Conservation (phyloP, 1,140 invertebrate species). For the Mamestra configurata region DNA sequence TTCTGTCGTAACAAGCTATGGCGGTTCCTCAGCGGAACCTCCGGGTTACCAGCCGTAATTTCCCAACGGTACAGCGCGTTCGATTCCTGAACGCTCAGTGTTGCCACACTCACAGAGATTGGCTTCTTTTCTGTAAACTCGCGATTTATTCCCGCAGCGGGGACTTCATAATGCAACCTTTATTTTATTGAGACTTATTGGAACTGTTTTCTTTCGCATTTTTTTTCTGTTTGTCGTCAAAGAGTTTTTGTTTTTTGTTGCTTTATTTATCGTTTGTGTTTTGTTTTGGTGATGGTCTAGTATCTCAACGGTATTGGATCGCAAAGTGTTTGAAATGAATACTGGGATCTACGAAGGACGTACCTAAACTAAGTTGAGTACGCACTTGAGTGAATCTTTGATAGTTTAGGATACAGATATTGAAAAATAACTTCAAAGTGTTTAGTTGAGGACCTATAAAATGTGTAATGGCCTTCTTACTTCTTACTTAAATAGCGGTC, state of each 20-base stretch:
- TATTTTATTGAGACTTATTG: conserved; percentile 39
- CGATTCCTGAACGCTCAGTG: conserved; percentile 56
- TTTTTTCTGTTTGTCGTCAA: conserved; percentile 23
- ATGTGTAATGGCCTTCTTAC: too few species aligned
- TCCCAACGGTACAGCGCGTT: conserved; percentile 58
- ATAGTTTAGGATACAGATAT: too few species aligned
- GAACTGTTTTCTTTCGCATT: conserved; percentile 10
- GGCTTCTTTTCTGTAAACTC: conserved; percentile 53
- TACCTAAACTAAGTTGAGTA: neutral
- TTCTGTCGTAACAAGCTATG: conserved; percentile 40
- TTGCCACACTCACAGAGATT: conserved; percentile 66
- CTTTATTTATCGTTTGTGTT: neutral
- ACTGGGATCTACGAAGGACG: too few species aligned
- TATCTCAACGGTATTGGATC: neutral
- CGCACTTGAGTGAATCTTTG: neutral
- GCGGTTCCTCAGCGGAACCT: conserved; percentile 48
- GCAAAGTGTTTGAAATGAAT: conserved; percentile 18
- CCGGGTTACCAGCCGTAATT: conserved; percentile 59
- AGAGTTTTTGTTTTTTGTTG: conserved; percentile 12
- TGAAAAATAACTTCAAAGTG: too few species aligned
- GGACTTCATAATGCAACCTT: conserved; percentile 25
- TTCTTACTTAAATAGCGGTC: too few species aligned
- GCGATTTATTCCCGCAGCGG: conserved; percentile 49
- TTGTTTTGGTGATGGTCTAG: neutral
- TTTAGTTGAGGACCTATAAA: too few species aligned